Evolutionary conservation across 37 sponge, comb jelly and placozoan species (phyloP).

Genomic region (Ephydatia muelleri): DNA sequence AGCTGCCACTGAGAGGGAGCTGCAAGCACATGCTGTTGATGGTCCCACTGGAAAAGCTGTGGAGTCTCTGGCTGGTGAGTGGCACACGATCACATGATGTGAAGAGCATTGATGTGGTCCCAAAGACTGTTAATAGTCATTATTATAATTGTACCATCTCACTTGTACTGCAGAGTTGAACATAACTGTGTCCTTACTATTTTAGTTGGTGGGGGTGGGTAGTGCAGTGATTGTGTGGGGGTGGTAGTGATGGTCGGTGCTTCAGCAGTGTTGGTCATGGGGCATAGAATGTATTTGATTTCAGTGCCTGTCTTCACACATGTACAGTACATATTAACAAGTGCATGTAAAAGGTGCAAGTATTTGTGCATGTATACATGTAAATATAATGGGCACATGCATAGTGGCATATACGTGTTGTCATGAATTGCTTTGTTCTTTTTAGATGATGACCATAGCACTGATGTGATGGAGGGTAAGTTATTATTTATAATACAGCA

Average conservation of each 20-base stretch:
- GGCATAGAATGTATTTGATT: no score
- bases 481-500: background rate
- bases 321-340: background rate
- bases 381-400: no score
- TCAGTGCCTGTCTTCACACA: background rate
- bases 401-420: background rate
- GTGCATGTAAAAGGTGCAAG: background rate
- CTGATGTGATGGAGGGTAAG: background rate
- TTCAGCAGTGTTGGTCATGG: no score
- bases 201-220: no score
- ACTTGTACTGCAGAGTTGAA: no score
- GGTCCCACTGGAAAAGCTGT: background rate
- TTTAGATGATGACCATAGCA: background rate
- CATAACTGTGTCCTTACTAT: no score
- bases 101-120: no score
- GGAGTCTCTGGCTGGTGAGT: background rate
- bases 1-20: conserved; percentile 4
- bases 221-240: no score
- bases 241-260: no score
- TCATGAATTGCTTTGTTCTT: background rate
- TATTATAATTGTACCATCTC: no score
- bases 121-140: no score
- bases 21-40: background rate
- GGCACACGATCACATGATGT: no score
- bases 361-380: background rate